These are phyloP conservation scores for Helicoverpa armigera DNA, from an alignment of 1,140 invertebrate genomes.

Conservation along the genomic window DNA sequence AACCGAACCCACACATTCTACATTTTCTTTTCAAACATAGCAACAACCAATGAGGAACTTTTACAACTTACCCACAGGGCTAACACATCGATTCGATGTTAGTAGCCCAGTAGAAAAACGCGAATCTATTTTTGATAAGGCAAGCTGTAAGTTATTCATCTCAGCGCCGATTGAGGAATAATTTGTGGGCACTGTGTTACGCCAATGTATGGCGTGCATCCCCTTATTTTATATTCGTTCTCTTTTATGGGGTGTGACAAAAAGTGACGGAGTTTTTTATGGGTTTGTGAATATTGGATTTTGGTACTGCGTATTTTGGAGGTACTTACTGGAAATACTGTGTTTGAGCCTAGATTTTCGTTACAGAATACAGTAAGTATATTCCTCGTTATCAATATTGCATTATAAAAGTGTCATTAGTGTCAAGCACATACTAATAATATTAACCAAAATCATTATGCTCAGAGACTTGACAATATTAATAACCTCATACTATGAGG, in stretches of 20 bases:
- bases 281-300: neutral
- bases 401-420: no score
- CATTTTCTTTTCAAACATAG: neutral
- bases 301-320: neutral
- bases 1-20: no score
- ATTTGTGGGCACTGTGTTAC: slow-evolving; percentile 42
- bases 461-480: no score
- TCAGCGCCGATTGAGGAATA: slow-evolving; percentile 57
- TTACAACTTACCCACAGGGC: neutral
- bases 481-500: no score
- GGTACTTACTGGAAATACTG: no score
- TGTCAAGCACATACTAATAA: no score
- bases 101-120: slow-evolving; percentile 27
- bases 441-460: no score
- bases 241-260: slow-evolving; percentile 35
- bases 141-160: slow-evolving; percentile 57
- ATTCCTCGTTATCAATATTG: no score
- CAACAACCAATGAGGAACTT: slow-evolving; percentile 30
- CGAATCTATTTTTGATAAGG: slow-evolving; percentile 58
- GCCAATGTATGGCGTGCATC: slow-evolving; percentile 12
- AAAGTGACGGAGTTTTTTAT: slow-evolving; percentile 38
- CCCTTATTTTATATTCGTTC: slow-evolving; percentile 27
- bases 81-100: neutral
- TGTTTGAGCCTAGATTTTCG: no score
- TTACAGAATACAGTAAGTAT: no score